Evolutionary conservation across 2,888 invertebrate species (phyloP), one percentile per base, ranked within the genome.

Genomic region (Octodonta nipae): DNA sequence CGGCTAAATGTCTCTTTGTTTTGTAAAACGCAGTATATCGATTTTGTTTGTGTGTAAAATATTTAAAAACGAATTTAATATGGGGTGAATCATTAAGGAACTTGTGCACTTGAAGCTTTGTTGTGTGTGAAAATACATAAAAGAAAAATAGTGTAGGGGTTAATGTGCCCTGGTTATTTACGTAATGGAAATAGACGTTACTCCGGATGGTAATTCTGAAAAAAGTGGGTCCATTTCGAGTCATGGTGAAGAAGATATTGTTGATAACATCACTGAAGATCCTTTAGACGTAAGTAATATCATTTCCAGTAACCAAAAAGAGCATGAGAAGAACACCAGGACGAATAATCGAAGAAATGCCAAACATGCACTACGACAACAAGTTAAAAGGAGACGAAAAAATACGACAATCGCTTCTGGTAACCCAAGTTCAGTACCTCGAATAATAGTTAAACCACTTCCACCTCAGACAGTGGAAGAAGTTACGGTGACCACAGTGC

Each of bases 371-470:
- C 67, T 83, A 41, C 73, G 78, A 44, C 75, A 75, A 55, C 75
- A 75, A 60, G 82, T 82, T 15, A 83, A 81, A 55, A 66, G 83
- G 45, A 68, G 82, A 50, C 73, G 80, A 55, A 86, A 85, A 65
- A 86, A 84, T 63, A 83, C 78, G 26, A 73, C 71, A 15, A 71
- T 75, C 42, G 73, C 74, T 13, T 66, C 74, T 11, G 71, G 70
- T 29, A 68, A 63, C 60, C 75, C 61, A 62, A 70, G 67, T 61
- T 76, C 74, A 47, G 61, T 81, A 50, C 83, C 85, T 37, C 70
- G 84, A 50, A 83, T 86, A 46, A 80, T 84, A 53, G 82, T 85
- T 24, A 86, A 85, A 60, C 80, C 83, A 6, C 64, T 84, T 54
- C 78, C 81, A 43, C 76, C 79, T 17, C 74, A 74, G 30, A 69